phyloP scores from a whole-genome alignment of 2,888 invertebrate genomes.

The Nymphalis urticae region DNA sequence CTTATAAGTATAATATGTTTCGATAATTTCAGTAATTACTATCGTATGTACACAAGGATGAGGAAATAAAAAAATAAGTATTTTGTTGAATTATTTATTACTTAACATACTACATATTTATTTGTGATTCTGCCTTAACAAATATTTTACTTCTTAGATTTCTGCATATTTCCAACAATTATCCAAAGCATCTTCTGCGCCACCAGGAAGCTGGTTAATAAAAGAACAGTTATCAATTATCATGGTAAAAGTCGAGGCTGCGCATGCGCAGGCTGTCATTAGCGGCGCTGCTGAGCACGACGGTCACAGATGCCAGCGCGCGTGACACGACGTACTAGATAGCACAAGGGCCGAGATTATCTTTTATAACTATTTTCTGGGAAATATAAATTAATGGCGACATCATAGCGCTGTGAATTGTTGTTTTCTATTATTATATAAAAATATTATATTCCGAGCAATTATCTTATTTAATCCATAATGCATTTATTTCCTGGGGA shows the following conservation, averaged over 20 bases:
- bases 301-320: constrained; percentile 38
- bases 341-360: constrained; percentile 22
- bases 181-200: background rate
- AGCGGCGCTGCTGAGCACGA: constrained; percentile 35
- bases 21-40: too few relatives aligned
- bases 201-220: constrained; percentile 10
- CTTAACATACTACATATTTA: too few relatives aligned
- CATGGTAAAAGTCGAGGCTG: constrained; percentile 16
- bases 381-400: constrained; percentile 11
- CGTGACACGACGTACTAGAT: constrained; percentile 33
- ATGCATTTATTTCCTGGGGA: too few relatives aligned
- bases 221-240: constrained; percentile 31
- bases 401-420: background rate
- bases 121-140: background rate
- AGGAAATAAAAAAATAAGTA: too few relatives aligned
- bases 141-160: background rate
- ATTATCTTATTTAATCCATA: too few relatives aligned
- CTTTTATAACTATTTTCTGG: constrained; percentile 6
- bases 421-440: background rate
- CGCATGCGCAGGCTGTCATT: constrained; percentile 34
- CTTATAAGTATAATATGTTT: too few relatives aligned
- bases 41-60: too few relatives aligned
- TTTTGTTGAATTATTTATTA: too few relatives aligned
- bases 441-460: too few relatives aligned
- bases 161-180: background rate